These are phyloP conservation scores for Pseudorhombus dupliciocellatus DNA, from an alignment of 2,113 vertebrate genomes.

Conservation along the genomic window DNA sequence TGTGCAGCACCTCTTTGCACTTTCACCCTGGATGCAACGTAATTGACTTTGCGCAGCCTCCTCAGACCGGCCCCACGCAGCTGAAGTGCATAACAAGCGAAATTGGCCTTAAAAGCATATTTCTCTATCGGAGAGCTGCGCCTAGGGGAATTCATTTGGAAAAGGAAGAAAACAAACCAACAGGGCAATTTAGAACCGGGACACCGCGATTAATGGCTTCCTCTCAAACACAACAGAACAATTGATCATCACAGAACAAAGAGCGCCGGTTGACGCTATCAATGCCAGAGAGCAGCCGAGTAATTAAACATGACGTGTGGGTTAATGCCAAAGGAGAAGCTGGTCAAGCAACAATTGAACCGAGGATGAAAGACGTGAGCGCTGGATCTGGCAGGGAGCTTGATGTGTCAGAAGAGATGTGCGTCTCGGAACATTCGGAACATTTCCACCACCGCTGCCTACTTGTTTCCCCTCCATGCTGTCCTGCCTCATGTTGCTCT, in stretches of 20 bases:
- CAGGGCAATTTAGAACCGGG: constrained; percentile 58
- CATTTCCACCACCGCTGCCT: constrained; percentile 33
- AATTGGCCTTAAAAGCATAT: constrained; percentile 45
- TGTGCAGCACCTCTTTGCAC: constrained; percentile 16
- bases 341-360: constrained; percentile 37
- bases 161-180: constrained; percentile 56
- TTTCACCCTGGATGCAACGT: constrained; percentile 52
- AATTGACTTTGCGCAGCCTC: constrained; percentile 65
- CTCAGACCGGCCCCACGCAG: constrained; percentile 33
- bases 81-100: constrained; percentile 57
- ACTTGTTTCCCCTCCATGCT: constrained; percentile 16
- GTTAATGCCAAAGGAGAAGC: constrained; percentile 21
- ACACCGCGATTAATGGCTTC: constrained; percentile 67
- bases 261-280: constrained; percentile 29
- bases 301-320: constrained; percentile 34
- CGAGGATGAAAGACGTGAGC: constrained; percentile 27
- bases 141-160: constrained; percentile 63
- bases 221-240: constrained; percentile 49
- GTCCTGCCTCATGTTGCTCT: constrained; percentile 3
- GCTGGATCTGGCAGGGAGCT: constrained; percentile 4
- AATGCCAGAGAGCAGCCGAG: constrained; percentile 12
- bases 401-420: constrained; percentile 6
- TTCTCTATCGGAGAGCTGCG: constrained; percentile 36
- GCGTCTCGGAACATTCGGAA: constrained; percentile 23
- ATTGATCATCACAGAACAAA: constrained; percentile 65